Evolutionary conservation across 2,797 vertebrate genomes (phyloP), one percentile per base, ranked within the genome.

Genomic region (Carapus acus): DNA sequence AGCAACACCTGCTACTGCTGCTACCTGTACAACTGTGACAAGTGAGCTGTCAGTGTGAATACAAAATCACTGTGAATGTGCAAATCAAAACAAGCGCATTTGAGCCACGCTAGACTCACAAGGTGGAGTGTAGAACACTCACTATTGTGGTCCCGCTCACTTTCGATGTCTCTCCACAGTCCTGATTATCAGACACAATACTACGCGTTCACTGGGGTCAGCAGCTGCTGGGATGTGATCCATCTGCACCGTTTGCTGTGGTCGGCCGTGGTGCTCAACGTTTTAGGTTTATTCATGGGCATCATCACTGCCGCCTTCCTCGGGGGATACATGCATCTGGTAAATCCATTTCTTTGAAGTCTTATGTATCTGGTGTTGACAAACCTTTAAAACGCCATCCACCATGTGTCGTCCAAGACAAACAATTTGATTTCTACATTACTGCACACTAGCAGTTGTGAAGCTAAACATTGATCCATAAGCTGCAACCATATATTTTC

Each of bases 1-100:
- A 91, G 91, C 69, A 91, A 94, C 78, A 96, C 93, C 0, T 99
- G 96, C 73, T 97, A 94, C 78, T 99, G 96, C 88, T 99, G 96
- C 69, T 92, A 97, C 79, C 86, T 98, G 43, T 92, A 90, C 78
- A 86, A 87, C 75, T 99, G 96, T 62, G 88, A 88, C 39, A 92
- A 88, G 96, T 94, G 84, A 23, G 38, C 22, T 29, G 8, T 16
- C 18, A 45, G 20, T 23, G 24, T 33, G 17, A 40, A 13, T 8
- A 41, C 39, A 13, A 11, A 33, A 8, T 11, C 12, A 33, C 31
- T 11, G 14, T 9, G 8, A 4, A 3, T 33, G 9, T 9, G n/a
- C n/a, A 33, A 33, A 3, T 33, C 31, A 3, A 9, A 4, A 4
- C 31, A 33, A 13, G n/a, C n/a, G n/a, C n/a, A n/a, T n/a, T n/a